Percentiles rank a stretch among this genome's conserved stretches.
phyloP scores from a whole-genome alignment of 2,113 vertebrate species.

The Plecturocebus donacophilus region DNA sequence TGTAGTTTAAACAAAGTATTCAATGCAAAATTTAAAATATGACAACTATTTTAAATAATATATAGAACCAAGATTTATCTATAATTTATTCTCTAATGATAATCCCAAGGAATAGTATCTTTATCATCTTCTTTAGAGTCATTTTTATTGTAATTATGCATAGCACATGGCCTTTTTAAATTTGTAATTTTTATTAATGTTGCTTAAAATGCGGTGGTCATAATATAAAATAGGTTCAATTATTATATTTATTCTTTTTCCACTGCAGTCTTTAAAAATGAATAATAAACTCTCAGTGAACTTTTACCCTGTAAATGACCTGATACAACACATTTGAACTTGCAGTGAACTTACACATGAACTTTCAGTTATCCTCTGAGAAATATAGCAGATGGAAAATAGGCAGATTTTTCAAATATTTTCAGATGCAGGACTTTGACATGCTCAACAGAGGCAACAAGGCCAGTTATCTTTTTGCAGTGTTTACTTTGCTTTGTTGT shows the following conservation, averaged over 20 bases:
- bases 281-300: conserved; percentile 87
- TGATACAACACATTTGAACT: conserved; percentile 86
- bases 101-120: not conserved
- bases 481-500: conserved; percentile 84
- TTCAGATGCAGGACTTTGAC: conserved; percentile 83
- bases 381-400: conserved; percentile 88
- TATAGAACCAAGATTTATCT: not conserved
- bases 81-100: not conserved
- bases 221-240: conserved; percentile 59
- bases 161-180: not conserved
- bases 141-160: not conserved
- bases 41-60: not conserved
- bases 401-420: conserved; percentile 85
- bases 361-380: conserved; percentile 84
- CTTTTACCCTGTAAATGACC: conserved; percentile 87
- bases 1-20: not conserved
- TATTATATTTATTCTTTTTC: conserved; percentile 65
- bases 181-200: conserved; percentile 61
- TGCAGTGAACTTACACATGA: conserved; percentile 87
- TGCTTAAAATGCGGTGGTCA: conserved; percentile 31
- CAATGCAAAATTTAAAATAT: not conserved
- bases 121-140: not conserved
- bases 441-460: conserved; percentile 76
- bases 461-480: conserved; percentile 77
- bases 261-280: conserved; percentile 56